These are phyloP conservation scores for Tribolium madens DNA, from an alignment of 1,140 invertebrate genomes.

Conservation along the genomic window DNA sequence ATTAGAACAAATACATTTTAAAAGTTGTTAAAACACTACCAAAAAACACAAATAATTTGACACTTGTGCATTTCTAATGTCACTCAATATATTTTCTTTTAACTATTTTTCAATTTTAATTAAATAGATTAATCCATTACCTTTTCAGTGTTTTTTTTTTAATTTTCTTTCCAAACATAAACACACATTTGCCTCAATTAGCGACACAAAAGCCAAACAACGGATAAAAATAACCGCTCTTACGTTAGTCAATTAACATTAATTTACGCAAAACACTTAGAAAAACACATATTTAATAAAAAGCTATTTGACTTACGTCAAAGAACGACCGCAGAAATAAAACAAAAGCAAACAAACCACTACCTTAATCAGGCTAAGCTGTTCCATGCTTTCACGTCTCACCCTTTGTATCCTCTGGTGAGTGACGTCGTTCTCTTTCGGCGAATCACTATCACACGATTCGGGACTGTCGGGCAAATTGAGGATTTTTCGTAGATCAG, in stretches of 20 bases:
- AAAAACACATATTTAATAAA: constrained; percentile 22
- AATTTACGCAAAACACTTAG: not conserved
- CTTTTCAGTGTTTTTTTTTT: no score
- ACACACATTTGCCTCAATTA: no score
- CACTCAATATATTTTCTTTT: no score
- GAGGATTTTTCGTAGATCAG: constrained; percentile 87
- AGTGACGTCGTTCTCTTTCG: constrained; percentile 50
- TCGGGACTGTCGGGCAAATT: constrained; percentile 74
- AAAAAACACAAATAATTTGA: no score
- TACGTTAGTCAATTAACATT: not conserved
- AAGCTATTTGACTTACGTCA: constrained; percentile 6
- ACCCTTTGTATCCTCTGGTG: constrained; percentile 69
- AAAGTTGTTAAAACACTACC: no score
- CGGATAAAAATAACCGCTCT: not conserved
- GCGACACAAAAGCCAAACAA: not conserved
- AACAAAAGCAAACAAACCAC: constrained; percentile 55
- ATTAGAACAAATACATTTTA: no score
- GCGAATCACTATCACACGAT: constrained; percentile 48
- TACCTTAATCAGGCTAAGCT: constrained; percentile 94
- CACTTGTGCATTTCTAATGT: no score
- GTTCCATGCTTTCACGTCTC: constrained; percentile 94
- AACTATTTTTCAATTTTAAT: no score
- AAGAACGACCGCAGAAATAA: not conserved
- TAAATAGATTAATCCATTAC: no score
- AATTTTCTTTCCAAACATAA: not conserved